phyloP scores from a whole-genome alignment of 2,797 vertebrate genomes.

The Urosaurus nigricauda region DNA sequence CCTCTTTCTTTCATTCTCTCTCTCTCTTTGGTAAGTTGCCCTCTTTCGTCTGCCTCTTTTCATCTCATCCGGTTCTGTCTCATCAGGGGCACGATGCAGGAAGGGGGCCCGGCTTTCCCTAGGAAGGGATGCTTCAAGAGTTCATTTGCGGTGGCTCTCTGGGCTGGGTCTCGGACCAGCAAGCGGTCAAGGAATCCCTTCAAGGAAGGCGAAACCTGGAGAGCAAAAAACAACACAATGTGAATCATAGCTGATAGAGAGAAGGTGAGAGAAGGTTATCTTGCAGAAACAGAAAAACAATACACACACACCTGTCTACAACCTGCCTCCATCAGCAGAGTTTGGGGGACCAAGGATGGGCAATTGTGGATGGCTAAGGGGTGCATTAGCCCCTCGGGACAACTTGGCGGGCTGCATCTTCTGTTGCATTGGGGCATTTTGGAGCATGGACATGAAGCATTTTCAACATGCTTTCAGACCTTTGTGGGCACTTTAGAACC shows the following conservation, averaged over 20 bases:
- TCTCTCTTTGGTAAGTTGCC: constrained; percentile 1
- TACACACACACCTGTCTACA: too few species aligned
- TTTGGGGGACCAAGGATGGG: too few species aligned
- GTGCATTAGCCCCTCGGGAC: too few species aligned
- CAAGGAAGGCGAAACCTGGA: constrained; percentile 90
- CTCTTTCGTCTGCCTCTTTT: constrained; percentile 54
- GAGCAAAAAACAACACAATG: not conserved
- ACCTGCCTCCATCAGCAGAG: too few species aligned
- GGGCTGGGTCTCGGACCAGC: constrained; percentile 90
- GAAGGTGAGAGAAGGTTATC: too few species aligned
- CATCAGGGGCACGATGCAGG: constrained; percentile 96
- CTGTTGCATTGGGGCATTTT: too few species aligned
- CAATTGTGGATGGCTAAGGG: too few species aligned
- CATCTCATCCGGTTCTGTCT: constrained; percentile 93
- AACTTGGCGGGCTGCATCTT: too few species aligned
- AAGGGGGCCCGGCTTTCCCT: constrained; percentile 88
- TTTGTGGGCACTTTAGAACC: too few species aligned
- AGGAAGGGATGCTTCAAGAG: constrained; percentile 93
- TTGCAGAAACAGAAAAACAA: too few species aligned
- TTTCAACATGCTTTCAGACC: too few species aligned
- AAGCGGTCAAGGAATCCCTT: constrained; percentile 94
- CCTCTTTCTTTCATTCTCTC: not conserved
- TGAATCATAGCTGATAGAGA: not conserved
- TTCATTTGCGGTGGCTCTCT: constrained; percentile 88
- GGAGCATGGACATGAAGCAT: too few species aligned